These are phyloP conservation scores for Periophthalmus magnuspinnatus DNA, from an alignment of 2,797 vertebrate species.

Conservation along the genomic window DNA sequence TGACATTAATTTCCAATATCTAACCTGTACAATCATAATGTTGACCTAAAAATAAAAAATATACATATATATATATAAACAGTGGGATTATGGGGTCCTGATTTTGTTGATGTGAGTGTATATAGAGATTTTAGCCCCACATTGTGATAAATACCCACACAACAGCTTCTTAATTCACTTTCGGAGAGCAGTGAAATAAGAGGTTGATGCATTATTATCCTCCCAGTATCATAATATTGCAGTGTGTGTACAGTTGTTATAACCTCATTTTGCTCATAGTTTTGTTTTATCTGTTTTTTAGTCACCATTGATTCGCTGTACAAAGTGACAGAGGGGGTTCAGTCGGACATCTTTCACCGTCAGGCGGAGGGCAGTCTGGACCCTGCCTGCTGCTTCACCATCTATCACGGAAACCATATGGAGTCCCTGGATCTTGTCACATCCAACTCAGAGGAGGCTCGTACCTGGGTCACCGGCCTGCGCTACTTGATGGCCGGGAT, in stretches of 20 bases:
- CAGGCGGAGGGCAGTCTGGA: conserved; percentile 91
- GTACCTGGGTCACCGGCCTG: conserved; percentile 96
- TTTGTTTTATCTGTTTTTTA: conserved; percentile 52
- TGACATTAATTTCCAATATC: no score
- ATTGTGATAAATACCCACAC: no score
- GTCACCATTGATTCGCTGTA: conserved; percentile 98
- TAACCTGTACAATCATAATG: no score
- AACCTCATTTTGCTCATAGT: conserved; percentile 10
- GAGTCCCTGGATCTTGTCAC: conserved; percentile 94
- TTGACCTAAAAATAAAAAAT: no score
- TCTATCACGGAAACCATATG: conserved; percentile 98
- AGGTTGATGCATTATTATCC: no score
- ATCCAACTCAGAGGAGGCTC: conserved; percentile 91
- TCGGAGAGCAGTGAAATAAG: no score
- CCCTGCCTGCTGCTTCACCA: conserved; percentile 92
- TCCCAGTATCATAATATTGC: not conserved
- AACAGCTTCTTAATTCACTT: no score
- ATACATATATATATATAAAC: no score
- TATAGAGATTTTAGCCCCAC: no score
- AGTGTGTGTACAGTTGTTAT: not conserved
- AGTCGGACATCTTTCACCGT: conserved; percentile 93
- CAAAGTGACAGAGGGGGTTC: conserved; percentile 93
- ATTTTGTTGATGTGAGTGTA: no score
- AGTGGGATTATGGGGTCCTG: no score
- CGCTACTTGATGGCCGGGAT: conserved; percentile 97